Evolutionary conservation across 2,888 invertebrate genomes (phyloP).

Genomic region (Limnephilus rhombicus): DNA sequence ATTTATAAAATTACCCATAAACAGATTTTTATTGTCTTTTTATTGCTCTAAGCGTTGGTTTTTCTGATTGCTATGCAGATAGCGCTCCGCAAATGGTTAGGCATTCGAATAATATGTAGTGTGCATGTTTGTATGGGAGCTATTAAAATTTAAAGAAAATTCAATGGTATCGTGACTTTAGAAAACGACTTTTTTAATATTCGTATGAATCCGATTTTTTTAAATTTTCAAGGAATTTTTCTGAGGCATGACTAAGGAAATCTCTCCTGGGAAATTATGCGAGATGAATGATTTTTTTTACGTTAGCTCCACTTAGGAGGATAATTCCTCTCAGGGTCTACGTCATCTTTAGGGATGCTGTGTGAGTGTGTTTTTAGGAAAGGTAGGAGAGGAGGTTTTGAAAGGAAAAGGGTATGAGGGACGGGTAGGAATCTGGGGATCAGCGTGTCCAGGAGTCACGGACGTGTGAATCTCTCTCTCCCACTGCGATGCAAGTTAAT

Average conservation of each 20-base stretch:
- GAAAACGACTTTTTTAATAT: background rate
- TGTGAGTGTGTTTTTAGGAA: no score
- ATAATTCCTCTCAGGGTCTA: no score
- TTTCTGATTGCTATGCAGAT: conserved; percentile 30
- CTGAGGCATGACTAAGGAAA: background rate
- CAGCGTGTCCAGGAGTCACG: no score
- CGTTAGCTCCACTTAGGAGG: no score
- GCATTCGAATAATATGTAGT: background rate
- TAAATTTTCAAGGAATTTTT: background rate
- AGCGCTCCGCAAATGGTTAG: conserved; percentile 14
- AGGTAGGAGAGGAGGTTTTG: no score
- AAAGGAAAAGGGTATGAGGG: no score
- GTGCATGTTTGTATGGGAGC: conserved; percentile 28
- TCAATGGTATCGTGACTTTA: background rate
- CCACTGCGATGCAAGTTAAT: no score
- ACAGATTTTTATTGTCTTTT: conserved; percentile 38
- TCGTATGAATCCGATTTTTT: background rate
- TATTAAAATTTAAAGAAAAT: conserved; percentile 7
- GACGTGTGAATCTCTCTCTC: no score
- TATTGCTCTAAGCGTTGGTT: conserved; percentile 35
- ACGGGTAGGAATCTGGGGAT: no score
- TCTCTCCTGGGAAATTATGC: background rate
- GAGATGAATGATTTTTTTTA: background rate
- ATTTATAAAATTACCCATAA: conserved; percentile 37
- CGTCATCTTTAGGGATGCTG: no score